Conservation (phyloP, 2,113 vertebrate species). For the Motacilla alba region DNA sequence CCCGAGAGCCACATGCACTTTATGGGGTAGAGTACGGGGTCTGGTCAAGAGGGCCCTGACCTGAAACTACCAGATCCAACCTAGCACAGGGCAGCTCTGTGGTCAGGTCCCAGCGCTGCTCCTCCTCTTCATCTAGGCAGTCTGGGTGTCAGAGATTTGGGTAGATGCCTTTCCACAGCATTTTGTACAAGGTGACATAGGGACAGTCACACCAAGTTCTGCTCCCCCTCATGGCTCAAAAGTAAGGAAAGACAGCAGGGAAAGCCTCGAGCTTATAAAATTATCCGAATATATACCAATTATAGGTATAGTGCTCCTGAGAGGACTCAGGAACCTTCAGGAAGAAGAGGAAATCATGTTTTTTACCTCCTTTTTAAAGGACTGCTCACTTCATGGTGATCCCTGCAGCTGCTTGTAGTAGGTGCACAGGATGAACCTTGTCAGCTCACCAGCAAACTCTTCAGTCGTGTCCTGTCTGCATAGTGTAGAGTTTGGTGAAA, state of each 20-base stretch:
- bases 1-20: fast-evolving
- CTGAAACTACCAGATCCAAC: neutral
- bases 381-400: neutral
- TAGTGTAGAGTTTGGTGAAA: neutral
- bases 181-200: neutral
- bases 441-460: neutral
- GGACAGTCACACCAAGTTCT: neutral
- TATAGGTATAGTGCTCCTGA: neutral
- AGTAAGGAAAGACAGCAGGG: neutral
- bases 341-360: neutral
- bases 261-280: neutral
- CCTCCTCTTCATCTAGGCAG: neutral
- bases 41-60: neutral
- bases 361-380: neutral
- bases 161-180: neutral
- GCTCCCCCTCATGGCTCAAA: neutral
- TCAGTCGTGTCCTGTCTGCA: neutral
- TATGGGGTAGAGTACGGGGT: neutral
- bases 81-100: neutral
- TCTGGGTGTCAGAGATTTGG: neutral
- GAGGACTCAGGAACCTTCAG: neutral
- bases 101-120: neutral
- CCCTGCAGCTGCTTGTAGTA: neutral
- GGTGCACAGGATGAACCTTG: neutral
- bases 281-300: neutral